Conservation (phyloP, 2,113 vertebrate species). For the Mustela lutreola region DNA sequence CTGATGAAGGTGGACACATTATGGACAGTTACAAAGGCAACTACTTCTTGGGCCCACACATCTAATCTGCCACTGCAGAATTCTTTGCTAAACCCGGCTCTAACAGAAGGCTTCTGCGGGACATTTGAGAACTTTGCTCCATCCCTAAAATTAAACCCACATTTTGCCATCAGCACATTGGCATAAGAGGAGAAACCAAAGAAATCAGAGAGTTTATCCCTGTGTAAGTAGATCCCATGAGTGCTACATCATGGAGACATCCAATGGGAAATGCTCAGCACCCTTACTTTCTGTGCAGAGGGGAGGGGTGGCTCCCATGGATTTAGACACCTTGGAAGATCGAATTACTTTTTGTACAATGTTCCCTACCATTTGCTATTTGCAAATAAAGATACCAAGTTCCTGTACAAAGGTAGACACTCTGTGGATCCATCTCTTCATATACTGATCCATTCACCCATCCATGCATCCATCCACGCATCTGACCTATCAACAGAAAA, state of each 20-base stretch:
- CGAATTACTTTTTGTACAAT: background rate
- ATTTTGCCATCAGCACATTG: background rate
- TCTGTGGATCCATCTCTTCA: background rate
- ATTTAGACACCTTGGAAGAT: background rate
- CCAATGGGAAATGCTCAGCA: background rate
- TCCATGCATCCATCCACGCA: background rate
- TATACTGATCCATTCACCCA: background rate
- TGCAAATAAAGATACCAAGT: background rate
- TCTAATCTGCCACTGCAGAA: background rate
- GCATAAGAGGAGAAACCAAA: background rate
- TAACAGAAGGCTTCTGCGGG: background rate
- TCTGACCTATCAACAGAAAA: background rate
- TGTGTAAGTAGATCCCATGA: background rate
- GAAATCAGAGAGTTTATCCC: background rate
- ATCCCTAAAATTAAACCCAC: background rate
- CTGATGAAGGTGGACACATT: background rate
- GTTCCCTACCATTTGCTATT: background rate
- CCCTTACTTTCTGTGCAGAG: fast-evolving
- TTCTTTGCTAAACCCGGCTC: background rate
- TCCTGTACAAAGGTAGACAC: background rate
- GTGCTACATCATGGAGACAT: background rate
- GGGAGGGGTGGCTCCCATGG: background rate
- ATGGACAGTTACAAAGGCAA: background rate
- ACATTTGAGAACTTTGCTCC: background rate
- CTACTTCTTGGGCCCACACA: background rate